phyloP scores from a whole-genome alignment of 2,888 invertebrate genomes.

The Drosophila aldrichi region DNA sequence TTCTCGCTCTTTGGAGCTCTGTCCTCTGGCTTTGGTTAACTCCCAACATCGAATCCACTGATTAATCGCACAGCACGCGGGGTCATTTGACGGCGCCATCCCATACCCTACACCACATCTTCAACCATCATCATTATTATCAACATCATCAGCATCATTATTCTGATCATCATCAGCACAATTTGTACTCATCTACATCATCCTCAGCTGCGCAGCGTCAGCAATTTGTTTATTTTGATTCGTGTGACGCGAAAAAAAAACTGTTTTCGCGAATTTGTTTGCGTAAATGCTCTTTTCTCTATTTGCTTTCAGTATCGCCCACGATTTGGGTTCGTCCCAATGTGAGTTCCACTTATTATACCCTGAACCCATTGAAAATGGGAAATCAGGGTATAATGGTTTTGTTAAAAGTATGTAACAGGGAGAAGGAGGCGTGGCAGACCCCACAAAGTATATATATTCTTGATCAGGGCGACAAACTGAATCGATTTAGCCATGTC shows the following conservation, averaged over 20 bases:
- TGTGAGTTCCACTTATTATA: not conserved
- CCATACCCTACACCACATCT: conserved; percentile 14
- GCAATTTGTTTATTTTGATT: conserved; percentile 69
- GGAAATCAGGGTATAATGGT: too few relatives aligned
- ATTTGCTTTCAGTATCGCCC: conserved; percentile 22
- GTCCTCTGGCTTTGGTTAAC: conserved; percentile 11
- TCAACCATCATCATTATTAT: conserved; percentile 12
- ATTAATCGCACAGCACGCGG: conserved; percentile 61
- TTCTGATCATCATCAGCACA: conserved; percentile 13
- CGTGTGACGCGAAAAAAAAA: conserved; percentile 63
- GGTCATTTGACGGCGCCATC: conserved; percentile 60
- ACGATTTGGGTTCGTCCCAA: not conserved
- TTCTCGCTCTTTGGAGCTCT: conserved; percentile 26
- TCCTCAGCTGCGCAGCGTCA: conserved; percentile 18
- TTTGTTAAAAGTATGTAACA: too few relatives aligned
- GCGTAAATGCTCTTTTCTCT: conserved; percentile 34
- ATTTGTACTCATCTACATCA: conserved; percentile 30
- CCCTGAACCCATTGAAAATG: too few relatives aligned
- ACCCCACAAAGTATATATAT: too few relatives aligned
- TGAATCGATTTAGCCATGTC: too few relatives aligned
- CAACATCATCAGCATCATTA: not conserved
- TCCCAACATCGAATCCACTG: conserved; percentile 47
- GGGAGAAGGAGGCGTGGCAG: too few relatives aligned
- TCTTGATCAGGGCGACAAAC: too few relatives aligned
- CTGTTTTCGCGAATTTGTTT: conserved; percentile 44